Percentiles rank a stretch among this genome's conserved stretches.
phyloP scores from a whole-genome alignment of 2,113 vertebrate genomes.

The Camelus dromedarius region DNA sequence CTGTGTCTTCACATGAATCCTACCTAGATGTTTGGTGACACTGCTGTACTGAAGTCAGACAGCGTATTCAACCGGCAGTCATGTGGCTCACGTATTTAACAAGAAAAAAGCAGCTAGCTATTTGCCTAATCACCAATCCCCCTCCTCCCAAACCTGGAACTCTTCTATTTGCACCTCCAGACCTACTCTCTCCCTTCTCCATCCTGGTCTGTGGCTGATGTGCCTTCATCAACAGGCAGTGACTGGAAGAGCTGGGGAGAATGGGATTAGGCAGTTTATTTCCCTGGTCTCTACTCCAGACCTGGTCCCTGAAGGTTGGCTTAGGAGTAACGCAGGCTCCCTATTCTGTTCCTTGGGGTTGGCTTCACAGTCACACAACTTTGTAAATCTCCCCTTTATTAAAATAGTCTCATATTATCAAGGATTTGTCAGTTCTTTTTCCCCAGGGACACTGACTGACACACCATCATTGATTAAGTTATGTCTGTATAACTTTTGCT shows the following conservation, averaged over 20 bases:
- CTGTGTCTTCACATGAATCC: neutral
- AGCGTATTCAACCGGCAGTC: neutral
- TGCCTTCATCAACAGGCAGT: neutral
- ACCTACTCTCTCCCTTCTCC: neutral
- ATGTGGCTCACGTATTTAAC: neutral
- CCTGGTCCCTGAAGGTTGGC: fast-evolving
- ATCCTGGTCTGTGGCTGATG: neutral
- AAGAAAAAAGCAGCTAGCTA: neutral
- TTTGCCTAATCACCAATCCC: neutral
- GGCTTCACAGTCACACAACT: neutral
- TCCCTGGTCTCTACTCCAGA: fast-evolving
- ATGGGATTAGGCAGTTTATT: fast-evolving
- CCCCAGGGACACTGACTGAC: neutral
- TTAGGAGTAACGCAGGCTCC: neutral
- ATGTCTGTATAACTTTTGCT: neutral
- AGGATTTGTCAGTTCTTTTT: fast-evolving
- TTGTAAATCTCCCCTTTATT: neutral
- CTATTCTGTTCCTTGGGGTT: neutral
- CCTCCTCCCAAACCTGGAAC: neutral
- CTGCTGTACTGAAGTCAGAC: neutral
- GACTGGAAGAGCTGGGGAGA: neutral
- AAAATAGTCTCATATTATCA: neutral
- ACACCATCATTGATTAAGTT: neutral
- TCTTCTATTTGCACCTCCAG: neutral
- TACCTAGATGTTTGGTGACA: neutral